Conservation (phyloP, 2,797 vertebrate genomes). For the Acipenser transmontanus region DNA sequence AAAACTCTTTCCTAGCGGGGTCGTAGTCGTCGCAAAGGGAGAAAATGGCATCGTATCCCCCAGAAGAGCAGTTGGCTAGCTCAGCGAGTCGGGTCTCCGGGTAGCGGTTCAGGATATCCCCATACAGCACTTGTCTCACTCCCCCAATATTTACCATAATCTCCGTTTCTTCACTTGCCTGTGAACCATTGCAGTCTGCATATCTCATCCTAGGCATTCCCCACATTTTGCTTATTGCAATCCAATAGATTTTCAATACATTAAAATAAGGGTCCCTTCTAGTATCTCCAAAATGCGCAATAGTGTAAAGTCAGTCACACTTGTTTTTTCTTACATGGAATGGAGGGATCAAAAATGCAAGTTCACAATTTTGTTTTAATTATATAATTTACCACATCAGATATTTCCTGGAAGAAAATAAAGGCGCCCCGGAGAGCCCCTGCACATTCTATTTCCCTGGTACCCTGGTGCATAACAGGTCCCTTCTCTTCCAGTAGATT, state of each 20-base stretch:
- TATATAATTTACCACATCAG: slow-evolving; percentile 3
- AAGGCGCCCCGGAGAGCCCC: slow-evolving; percentile 5
- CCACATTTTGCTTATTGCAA: slow-evolving; percentile 56
- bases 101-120: slow-evolving; percentile 77
- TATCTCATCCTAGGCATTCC: slow-evolving; percentile 65
- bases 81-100: slow-evolving; percentile 88
- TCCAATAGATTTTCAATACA: no score
- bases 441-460: slow-evolving; percentile 8
- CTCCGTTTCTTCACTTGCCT: slow-evolving; percentile 63
- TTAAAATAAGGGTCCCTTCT: no score
- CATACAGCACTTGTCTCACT: slow-evolving; percentile 76
- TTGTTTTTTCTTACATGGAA: neutral
- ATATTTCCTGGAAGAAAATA: neutral
- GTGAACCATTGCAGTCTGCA: slow-evolving; percentile 43
- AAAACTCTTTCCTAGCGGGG: slow-evolving; percentile 81
- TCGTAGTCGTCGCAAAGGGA: slow-evolving; percentile 94
- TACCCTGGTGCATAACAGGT: slow-evolving; percentile 28
- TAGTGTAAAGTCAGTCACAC: neutral
- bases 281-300: no score
- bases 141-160: slow-evolving; percentile 90
- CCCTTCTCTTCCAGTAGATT: slow-evolving; percentile 15
- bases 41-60: slow-evolving; percentile 71
- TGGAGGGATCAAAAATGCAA: neutral
- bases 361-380: slow-evolving; percentile 10
- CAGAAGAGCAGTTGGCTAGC: slow-evolving; percentile 69